Percentiles rank a stretch among this genome's conserved stretches.
Evolutionary conservation across 2,797 vertebrate species (phyloP).

Genomic region (Microchirus variegatus): DNA sequence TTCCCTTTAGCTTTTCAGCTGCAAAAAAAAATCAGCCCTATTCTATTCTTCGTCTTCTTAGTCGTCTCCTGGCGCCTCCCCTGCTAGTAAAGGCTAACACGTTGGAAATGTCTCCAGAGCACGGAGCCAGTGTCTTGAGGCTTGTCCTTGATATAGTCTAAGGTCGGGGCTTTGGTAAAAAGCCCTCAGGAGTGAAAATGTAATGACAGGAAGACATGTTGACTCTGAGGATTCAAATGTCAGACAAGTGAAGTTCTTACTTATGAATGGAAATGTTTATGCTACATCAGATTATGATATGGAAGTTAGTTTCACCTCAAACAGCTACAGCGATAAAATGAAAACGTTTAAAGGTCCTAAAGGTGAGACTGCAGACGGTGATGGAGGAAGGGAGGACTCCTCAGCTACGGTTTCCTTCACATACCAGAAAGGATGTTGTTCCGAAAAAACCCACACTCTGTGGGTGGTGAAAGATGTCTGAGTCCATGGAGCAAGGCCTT

Average conservation of each 20-base stretch:
- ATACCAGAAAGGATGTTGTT: no score
- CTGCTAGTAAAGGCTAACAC: slow-evolving; percentile 55
- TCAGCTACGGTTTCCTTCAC: no score
- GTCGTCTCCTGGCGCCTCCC: slow-evolving; percentile 25
- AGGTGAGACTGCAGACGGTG: no score
- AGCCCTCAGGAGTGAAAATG: slow-evolving; percentile 48
- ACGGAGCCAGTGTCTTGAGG: slow-evolving; percentile 41
- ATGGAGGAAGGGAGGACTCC: no score
- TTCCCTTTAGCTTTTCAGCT: slow-evolving; percentile 39
- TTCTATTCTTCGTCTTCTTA: slow-evolving; percentile 1
- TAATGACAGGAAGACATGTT: slow-evolving; percentile 52
- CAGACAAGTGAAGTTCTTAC: slow-evolving; percentile 39
- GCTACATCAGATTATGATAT: no score
- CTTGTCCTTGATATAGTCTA: slow-evolving; percentile 51
- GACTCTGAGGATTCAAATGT: slow-evolving; percentile 47
- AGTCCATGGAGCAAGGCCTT: no score
- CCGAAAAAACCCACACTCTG: no score
- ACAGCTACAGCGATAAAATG: no score
- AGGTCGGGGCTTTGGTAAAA: slow-evolving; percentile 47
- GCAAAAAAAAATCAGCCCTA: slow-evolving; percentile 38
- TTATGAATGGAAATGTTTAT: neutral
- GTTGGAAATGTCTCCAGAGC: slow-evolving; percentile 46
- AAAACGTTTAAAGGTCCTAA: no score
- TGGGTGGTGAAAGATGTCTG: no score
- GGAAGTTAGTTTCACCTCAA: no score